Percentiles rank a stretch among this genome's conserved stretches.
Conservation (phyloP, 2,113 vertebrate genomes). For the Bolborhynchus lineola region DNA sequence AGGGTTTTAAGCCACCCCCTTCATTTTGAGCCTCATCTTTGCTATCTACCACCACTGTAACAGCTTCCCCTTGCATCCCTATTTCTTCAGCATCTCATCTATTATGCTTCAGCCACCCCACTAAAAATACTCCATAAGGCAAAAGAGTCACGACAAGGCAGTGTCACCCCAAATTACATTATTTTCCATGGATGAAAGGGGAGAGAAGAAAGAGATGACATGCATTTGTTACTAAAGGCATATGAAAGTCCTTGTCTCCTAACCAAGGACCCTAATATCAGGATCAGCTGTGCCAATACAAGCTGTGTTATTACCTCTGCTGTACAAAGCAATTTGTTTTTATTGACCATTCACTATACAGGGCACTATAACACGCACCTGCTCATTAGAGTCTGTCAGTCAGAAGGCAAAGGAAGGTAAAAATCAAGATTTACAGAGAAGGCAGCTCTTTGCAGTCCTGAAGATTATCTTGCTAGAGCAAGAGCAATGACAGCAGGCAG, state of each 20-base stretch:
- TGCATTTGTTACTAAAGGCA: not conserved
- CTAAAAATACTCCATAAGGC: not conserved
- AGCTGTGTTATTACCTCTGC: conserved; percentile 27
- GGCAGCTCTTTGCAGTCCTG: not conserved
- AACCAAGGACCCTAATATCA: not conserved
- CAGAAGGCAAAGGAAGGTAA: conserved; percentile 17
- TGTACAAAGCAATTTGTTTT: conserved; percentile 44
- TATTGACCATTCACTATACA: conserved; percentile 9
- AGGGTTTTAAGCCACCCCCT: not conserved
- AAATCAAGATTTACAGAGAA: not conserved
- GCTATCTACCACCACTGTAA: not conserved
- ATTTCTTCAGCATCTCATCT: not conserved
- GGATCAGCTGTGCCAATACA: conserved; percentile 16
- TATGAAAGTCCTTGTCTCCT: not conserved
- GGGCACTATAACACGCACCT: not conserved
- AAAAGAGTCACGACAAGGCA: not conserved
- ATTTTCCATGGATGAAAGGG: not conserved
- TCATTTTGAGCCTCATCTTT: not conserved
- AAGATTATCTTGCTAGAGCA: not conserved
- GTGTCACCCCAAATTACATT: not conserved
- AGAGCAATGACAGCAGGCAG: not conserved
- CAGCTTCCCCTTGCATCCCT: not conserved
- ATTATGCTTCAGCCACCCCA: not conserved
- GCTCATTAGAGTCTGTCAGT: conserved; percentile 46
- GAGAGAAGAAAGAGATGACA: not conserved